These are phyloP conservation scores for Crypturellus tataupa DNA, from an alignment of 2,797 vertebrate genomes.

Conservation along the genomic window DNA sequence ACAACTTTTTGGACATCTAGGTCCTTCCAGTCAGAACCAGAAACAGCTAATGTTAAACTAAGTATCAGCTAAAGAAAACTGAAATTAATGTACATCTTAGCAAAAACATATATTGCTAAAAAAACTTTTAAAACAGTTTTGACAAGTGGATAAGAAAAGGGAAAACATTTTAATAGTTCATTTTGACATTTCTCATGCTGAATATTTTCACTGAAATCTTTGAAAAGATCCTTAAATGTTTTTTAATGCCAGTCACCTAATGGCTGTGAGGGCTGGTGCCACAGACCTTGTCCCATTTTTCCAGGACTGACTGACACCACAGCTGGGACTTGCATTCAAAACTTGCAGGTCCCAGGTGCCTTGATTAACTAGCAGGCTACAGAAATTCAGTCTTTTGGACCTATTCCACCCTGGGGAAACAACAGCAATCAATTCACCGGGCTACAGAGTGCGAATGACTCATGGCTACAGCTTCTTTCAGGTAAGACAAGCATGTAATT, in stretches of 20 bases:
- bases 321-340: background rate
- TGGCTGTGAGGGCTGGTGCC: background rate
- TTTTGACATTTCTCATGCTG: background rate
- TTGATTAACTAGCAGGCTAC: background rate
- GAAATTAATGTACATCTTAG: background rate
- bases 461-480: background rate
- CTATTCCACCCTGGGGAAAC: accelerated
- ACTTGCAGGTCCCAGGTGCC: background rate
- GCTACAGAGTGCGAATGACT: accelerated
- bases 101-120: background rate
- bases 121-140: background rate
- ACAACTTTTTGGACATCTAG: background rate
- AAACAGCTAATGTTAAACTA: background rate
- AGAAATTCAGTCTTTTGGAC: background rate
- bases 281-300: background rate
- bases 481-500: background rate
- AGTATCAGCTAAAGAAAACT: background rate
- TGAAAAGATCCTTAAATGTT: background rate
- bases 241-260: background rate
- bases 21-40: background rate
- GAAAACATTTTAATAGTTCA: background rate
- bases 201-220: background rate
- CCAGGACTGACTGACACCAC: background rate
- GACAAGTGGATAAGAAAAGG: background rate
- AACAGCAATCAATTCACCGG: accelerated